Evolutionary conservation across 2,888 invertebrate genomes (phyloP).

Genomic region (Bruchidius siliquastri): DNA sequence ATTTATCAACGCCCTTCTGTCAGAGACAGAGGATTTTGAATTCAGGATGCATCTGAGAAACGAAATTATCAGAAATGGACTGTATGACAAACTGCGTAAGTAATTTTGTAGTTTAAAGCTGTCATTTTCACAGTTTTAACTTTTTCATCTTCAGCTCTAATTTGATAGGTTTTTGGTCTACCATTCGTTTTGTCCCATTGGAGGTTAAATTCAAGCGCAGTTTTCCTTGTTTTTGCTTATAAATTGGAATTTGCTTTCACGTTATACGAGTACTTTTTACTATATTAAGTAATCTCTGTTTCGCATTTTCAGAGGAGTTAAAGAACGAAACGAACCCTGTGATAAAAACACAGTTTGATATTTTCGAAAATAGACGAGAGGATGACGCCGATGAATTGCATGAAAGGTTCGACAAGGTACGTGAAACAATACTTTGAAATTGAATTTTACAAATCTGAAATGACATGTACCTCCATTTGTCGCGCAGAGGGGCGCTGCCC

Average conservation of each 20-base stretch:
- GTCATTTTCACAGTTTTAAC: too few relatives aligned
- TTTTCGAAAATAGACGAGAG: constrained; percentile 84
- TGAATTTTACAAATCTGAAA: not conserved
- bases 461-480: too few relatives aligned
- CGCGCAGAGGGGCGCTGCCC: too few relatives aligned
- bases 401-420: constrained; percentile 84
- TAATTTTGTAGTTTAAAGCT: too few relatives aligned
- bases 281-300: not conserved
- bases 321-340: constrained; percentile 67
- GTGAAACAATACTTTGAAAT: not conserved
- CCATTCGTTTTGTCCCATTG: too few relatives aligned
- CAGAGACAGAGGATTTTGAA: constrained; percentile 84
- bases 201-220: too few relatives aligned
- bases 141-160: too few relatives aligned
- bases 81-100: constrained; percentile 74
- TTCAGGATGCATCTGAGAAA: constrained; percentile 90
- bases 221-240: too few relatives aligned
- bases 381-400: constrained; percentile 92
- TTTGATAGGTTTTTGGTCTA: constrained; percentile 1
- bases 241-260: too few relatives aligned
- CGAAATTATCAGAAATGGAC: constrained; percentile 91
- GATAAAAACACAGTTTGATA: constrained; percentile 77
- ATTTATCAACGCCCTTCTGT: constrained; percentile 89
- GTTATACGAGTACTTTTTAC: too few relatives aligned
- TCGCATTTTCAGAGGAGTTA: constrained; percentile 51